Conservation (phyloP, 2,797 vertebrate genomes). For the Lepilemur septentrionalis region DNA sequence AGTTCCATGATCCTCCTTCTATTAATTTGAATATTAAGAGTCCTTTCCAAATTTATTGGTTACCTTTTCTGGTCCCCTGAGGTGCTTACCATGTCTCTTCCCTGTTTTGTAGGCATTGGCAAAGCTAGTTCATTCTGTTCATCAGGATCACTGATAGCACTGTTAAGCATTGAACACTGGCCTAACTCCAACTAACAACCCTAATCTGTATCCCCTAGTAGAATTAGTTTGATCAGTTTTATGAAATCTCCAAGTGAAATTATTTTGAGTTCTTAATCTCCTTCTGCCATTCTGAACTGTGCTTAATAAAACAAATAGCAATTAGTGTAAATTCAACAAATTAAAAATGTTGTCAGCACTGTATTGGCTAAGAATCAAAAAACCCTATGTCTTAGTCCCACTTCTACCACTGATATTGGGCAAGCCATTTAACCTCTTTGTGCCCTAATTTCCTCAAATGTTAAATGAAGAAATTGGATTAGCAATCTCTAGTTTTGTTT, state of each 20-base stretch:
- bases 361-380: not conserved
- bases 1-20: not conserved
- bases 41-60: constrained; percentile 22
- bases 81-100: not conserved
- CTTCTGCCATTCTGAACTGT: constrained; percentile 10
- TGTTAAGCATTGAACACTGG: not conserved
- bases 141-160: not conserved
- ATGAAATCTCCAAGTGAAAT: constrained; percentile 8
- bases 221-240: not conserved
- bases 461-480: constrained; percentile 12
- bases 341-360: constrained; percentile 10
- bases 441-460: constrained; percentile 33
- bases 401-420: not conserved
- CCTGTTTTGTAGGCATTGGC: not conserved
- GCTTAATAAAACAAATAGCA: not conserved
- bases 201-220: not conserved
- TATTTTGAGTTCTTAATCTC: constrained; percentile 16
- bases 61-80: not conserved
- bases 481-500: not conserved
- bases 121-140: not conserved
- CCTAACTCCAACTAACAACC: not conserved
- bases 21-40: constrained; percentile 19
- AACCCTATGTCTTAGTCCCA: not conserved
- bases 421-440: not conserved
- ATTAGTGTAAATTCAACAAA: not conserved